phyloP scores from a whole-genome alignment of 2,797 vertebrate genomes.

The Mastacembelus armatus region DNA sequence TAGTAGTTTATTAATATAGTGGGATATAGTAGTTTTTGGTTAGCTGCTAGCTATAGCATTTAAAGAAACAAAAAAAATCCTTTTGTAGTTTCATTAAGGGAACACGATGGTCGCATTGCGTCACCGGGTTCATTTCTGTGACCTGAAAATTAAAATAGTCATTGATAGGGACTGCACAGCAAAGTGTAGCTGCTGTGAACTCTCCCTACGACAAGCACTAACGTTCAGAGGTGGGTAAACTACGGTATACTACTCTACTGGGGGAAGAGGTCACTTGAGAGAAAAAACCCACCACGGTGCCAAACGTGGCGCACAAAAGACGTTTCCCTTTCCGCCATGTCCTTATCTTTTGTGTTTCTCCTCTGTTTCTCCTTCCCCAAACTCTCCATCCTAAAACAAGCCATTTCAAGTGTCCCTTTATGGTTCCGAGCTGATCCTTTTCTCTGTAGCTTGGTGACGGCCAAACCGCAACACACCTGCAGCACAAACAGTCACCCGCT shows the following conservation, averaged over 20 bases:
- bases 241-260: slow-evolving; percentile 1
- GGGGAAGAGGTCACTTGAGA: neutral
- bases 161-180: too few relatives aligned
- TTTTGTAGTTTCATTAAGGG: too few relatives aligned
- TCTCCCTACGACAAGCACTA: neutral
- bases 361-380: too few relatives aligned
- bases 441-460: neutral
- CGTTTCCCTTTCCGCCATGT: neutral
- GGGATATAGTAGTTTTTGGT: too few relatives aligned
- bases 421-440: neutral
- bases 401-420: neutral
- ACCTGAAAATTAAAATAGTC: too few relatives aligned
- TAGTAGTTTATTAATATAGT: too few relatives aligned
- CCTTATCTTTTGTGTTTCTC: neutral
- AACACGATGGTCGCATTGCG: too few relatives aligned
- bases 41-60: too few relatives aligned
- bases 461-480: slow-evolving; percentile 24
- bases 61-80: too few relatives aligned
- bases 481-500: neutral
- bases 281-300: neutral
- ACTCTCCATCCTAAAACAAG: neutral
- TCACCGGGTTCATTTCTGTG: too few relatives aligned
- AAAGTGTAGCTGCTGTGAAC: too few relatives aligned
- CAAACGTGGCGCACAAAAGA: neutral
- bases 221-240: neutral